Conservation (phyloP, 2,888 invertebrate genomes). For the Trissolcus brochymenae region DNA sequence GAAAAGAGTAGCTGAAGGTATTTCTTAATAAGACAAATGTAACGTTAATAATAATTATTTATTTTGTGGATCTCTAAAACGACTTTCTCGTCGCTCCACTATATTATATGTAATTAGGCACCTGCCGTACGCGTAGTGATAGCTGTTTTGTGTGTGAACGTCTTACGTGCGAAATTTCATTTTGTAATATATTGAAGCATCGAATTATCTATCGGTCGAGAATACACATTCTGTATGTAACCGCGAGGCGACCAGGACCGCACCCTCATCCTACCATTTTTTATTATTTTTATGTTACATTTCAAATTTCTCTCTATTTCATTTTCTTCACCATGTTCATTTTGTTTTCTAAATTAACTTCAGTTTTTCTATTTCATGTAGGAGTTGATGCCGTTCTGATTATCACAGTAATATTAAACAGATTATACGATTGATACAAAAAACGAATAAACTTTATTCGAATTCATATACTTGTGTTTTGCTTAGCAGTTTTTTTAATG, state of each 20-base stretch:
- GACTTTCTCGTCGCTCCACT: constrained; percentile 71
- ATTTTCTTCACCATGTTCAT: constrained; percentile 19
- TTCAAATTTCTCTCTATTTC: constrained; percentile 8
- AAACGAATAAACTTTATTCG: constrained; percentile 74
- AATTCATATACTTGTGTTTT: constrained; percentile 70
- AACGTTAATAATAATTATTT: constrained; percentile 76
- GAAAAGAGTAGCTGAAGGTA: constrained; percentile 64
- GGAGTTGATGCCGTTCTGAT: constrained; percentile 73
- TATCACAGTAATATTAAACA: constrained; percentile 75
- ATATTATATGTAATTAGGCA: constrained; percentile 70
- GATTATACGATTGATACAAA: constrained; percentile 76
- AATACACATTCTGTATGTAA: constrained; percentile 66
- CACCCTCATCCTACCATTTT: constrained; percentile 68
- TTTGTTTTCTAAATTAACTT: constrained; percentile 22
- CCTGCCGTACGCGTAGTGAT: constrained; percentile 66
- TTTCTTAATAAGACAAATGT: constrained; percentile 74
- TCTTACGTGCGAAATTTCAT: constrained; percentile 65
- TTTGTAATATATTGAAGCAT: constrained; percentile 75
- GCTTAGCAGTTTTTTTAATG: constrained; percentile 65
- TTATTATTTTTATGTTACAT: constrained; percentile 13
- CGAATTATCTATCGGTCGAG: constrained; percentile 65
- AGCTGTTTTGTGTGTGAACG: constrained; percentile 71
- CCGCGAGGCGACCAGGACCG: constrained; percentile 71
- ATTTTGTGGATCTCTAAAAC: constrained; percentile 74
- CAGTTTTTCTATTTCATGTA: constrained; percentile 58